Conservation (phyloP, 2,113 vertebrate genomes). For the Zosterops lateralis region DNA sequence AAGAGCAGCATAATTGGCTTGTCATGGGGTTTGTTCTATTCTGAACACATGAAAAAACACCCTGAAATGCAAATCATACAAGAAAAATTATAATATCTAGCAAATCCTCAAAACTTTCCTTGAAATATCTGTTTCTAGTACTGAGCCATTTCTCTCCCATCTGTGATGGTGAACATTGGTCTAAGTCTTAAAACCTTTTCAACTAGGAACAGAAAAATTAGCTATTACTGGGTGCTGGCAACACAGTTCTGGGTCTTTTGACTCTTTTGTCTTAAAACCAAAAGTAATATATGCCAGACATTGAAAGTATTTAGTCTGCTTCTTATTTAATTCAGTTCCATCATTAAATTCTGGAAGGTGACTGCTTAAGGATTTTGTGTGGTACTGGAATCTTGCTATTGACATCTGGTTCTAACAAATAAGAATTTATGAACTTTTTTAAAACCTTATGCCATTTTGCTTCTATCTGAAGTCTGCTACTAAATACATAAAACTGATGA, state of each 20-base stretch:
- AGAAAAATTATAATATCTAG: neutral
- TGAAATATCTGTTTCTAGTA: rapidly evolving
- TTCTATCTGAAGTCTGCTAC: neutral
- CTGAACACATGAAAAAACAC: neutral
- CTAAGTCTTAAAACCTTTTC: neutral
- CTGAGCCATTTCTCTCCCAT: neutral
- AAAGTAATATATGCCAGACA: neutral
- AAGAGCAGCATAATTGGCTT: neutral
- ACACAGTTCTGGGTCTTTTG: neutral
- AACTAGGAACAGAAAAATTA: neutral
- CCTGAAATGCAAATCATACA: neutral
- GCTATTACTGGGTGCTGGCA: neutral
- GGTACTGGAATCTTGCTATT: neutral
- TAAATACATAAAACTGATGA: neutral
- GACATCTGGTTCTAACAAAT: neutral
- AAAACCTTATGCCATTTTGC: neutral
- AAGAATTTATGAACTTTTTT: neutral
- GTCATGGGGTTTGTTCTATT: neutral
- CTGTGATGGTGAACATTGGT: neutral
- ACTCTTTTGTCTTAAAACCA: neutral
- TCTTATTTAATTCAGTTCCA: neutral
- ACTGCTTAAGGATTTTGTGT: neutral
- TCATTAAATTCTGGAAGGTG: neutral
- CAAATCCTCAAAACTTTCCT: neutral
- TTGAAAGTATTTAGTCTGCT: neutral